Evolutionary conservation across 2,888 invertebrate species (phyloP).

Genomic region (Chrysolina americana): DNA sequence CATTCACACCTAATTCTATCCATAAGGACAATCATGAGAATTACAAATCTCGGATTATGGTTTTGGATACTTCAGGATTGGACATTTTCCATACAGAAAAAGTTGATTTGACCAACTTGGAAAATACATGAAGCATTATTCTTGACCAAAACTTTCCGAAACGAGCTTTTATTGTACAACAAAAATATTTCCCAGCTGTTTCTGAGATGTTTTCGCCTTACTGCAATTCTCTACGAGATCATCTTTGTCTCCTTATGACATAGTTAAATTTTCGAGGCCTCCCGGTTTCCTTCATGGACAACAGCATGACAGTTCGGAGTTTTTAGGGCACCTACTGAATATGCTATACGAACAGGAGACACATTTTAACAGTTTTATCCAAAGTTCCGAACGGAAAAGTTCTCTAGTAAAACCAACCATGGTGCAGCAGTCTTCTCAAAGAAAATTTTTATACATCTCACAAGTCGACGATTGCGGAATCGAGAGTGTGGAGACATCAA

Average conservation of each 20-base stretch:
- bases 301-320: constrained; percentile 93
- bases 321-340: too few species aligned
- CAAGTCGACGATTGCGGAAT: too few species aligned
- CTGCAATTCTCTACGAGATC: constrained; percentile 79
- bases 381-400: too few species aligned
- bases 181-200: constrained; percentile 74
- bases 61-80: constrained; percentile 53
- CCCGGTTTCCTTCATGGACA: constrained; percentile 84
- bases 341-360: too few species aligned
- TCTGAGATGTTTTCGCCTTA: constrained; percentile 80
- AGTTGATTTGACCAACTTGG: constrained; percentile 86
- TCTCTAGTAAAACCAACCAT: too few species aligned
- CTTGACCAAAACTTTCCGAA: constrained; percentile 85
- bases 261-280: constrained; percentile 81
- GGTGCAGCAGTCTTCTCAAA: too few species aligned
- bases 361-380: too few species aligned
- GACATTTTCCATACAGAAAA: constrained; percentile 68
- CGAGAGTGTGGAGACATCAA: constrained; percentile 73
- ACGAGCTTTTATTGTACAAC: constrained; percentile 75
- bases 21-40: too few species aligned
- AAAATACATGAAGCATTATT: constrained; percentile 90
- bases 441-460: too few species aligned
- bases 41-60: constrained; percentile 67
- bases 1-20: too few species aligned
- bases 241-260: constrained; percentile 80